These are phyloP conservation scores for Leptinotarsa tumamoca DNA, from an alignment of 2,888 invertebrate species.

Conservation along the genomic window DNA sequence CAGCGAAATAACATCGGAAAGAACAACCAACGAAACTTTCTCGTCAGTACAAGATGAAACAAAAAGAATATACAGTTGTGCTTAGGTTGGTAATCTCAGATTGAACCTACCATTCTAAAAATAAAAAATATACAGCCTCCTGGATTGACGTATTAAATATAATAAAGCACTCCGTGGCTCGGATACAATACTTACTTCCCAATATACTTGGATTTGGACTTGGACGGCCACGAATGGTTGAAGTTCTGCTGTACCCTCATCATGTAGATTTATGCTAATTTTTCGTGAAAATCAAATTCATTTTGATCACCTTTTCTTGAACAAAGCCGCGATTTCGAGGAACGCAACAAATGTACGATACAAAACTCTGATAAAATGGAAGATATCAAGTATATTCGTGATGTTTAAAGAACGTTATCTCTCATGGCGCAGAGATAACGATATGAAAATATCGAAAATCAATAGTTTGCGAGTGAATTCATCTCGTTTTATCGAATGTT, in stretches of 20 bases:
- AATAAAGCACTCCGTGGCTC: background rate
- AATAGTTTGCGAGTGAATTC: background rate
- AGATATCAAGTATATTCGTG: conserved; percentile 16
- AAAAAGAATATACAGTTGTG: too few relatives aligned
- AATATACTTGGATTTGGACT: conserved; percentile 40
- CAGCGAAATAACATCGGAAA: too few relatives aligned
- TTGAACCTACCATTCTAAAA: background rate
- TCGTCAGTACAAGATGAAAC: too few relatives aligned
- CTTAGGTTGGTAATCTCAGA: too few relatives aligned
- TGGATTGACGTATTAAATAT: background rate
- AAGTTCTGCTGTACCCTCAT: conserved; percentile 23
- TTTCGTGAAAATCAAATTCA: conserved; percentile 16
- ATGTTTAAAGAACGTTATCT: conserved; percentile 32
- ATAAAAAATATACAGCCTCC: background rate
- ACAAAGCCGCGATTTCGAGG: conserved; percentile 11
- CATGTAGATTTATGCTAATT: conserved; percentile 11
- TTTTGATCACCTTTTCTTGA: conserved; percentile 15
- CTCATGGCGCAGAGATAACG: conserved; percentile 27
- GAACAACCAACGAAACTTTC: too few relatives aligned
- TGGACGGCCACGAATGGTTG: conserved; percentile 45
- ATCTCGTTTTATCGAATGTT: conserved; percentile 15
- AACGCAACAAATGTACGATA: conserved; percentile 11
- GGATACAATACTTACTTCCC: conserved; percentile 37
- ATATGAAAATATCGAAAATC: conserved; percentile 16
- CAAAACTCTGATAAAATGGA: conserved; percentile 23